Percentiles rank a stretch among this genome's conserved stretches.
These are phyloP conservation scores for Lepidocolaptes lacrymiger DNA, from an alignment of 2,797 vertebrate species.

Conservation along the genomic window DNA sequence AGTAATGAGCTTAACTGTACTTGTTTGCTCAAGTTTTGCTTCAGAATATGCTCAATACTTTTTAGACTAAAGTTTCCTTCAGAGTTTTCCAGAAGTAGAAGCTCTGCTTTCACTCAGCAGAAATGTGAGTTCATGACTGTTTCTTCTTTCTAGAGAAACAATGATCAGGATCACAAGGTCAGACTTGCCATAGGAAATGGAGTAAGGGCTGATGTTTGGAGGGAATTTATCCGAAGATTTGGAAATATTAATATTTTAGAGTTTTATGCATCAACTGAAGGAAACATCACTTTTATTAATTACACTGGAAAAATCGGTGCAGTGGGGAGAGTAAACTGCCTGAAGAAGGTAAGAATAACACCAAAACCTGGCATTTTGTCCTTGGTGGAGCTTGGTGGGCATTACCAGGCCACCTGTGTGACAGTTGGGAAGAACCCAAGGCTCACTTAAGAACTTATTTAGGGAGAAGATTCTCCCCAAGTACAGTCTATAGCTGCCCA, in stretches of 20 bases:
- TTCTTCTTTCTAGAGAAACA: conserved; percentile 75
- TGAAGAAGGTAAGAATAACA: conserved; percentile 78
- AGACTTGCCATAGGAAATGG: conserved; percentile 85
- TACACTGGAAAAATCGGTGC: conserved; percentile 85
- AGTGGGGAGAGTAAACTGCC: conserved; percentile 78
- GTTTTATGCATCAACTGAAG: conserved; percentile 88
- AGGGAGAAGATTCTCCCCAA: background rate
- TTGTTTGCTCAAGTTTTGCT: background rate
- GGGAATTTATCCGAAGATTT: conserved; percentile 83
- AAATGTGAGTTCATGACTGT: background rate
- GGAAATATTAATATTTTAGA: conserved; percentile 79
- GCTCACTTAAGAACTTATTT: background rate
- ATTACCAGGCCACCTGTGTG: background rate
- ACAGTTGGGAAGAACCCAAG: background rate
- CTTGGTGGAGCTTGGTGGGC: background rate
- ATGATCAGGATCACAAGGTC: conserved; percentile 84
- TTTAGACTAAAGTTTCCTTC: background rate
- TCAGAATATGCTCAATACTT: background rate
- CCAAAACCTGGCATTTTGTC: background rate
- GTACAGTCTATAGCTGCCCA: background rate
- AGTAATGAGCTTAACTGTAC: background rate
- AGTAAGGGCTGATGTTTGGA: conserved; percentile 83
- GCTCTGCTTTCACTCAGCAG: background rate
- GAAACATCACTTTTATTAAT: conserved; percentile 85
- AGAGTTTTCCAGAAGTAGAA: background rate